These are phyloP conservation scores for Pristionchus pacificus DNA, from an alignment of 1,140 invertebrate genomes.

Conservation along the genomic window DNA sequence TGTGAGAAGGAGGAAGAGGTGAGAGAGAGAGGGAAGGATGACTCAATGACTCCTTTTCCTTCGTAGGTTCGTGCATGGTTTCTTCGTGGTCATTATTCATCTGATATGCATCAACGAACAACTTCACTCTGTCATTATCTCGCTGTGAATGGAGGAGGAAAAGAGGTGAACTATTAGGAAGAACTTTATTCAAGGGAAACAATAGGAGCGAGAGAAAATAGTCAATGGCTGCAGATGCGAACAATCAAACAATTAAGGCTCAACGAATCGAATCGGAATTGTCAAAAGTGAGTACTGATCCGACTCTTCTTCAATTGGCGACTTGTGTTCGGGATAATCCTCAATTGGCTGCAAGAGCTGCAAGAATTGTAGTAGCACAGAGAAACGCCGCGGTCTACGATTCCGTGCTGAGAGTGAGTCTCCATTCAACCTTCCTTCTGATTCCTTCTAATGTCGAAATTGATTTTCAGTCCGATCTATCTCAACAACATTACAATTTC, in stretches of 20 bases:
- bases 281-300: not conserved
- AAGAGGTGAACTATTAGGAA: conserved; percentile 21
- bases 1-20: conserved; percentile 48
- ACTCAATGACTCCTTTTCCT: not conserved
- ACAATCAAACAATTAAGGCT: not conserved
- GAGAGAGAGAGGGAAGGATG: not conserved
- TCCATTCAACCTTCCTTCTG: conserved; percentile 28
- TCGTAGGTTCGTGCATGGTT: conserved; percentile 47
- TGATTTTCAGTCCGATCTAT: conserved; percentile 29
- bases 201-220: not conserved
- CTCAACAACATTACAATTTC: conserved; percentile 49
- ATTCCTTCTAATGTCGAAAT: no score
- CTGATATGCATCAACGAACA: conserved; percentile 53
- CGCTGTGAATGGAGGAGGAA: conserved; percentile 42
- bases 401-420: conserved; percentile 43
- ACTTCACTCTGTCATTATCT: conserved; percentile 54
- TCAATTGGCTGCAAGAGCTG: conserved; percentile 38
- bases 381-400: conserved; percentile 51
- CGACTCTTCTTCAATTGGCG: conserved; percentile 45
- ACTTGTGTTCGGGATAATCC: conserved; percentile 52
- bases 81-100: conserved; percentile 38
- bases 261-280: not conserved
- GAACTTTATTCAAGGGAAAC: conserved; percentile 15
- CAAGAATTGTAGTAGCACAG: conserved; percentile 43
- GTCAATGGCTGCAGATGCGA: not conserved